Base-by-base conservation (phyloP, 2,888 invertebrate species). In the Drosophila trichaetosa region DNA sequence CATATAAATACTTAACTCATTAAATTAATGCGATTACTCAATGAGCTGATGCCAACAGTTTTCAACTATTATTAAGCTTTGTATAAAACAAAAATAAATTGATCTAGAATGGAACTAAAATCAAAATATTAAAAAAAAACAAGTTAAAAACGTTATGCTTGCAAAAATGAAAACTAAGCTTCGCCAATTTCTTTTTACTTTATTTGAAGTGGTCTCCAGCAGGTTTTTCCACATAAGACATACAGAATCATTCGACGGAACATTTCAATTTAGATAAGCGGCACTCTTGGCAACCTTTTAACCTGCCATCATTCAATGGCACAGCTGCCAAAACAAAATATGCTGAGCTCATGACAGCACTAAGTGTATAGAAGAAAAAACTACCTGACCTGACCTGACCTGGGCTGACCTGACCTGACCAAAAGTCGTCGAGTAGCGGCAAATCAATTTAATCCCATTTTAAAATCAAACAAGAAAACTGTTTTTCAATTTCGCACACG, bases 371-470 rank as follows among this genome's bases (percentile, higher is more conserved):
- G 13, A 21, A 34, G 27, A 36, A 29, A n/a, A 8, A 56, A 60
- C 61, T 80, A 79, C 80, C 79, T 76, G 72, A 38, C 21, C 33
- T 10, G 31, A 21, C 4, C 18, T 76, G 71, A 38, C 21, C 33
- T 2, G 31, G 16, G 2, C 18, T 49, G 48, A 24, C 63, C 80
- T 69, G 71, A 33, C 6, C 31, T 13, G 54, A 11, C 8, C 6
- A 16, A n/a, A 21, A 31, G 57, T 27, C 31, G 62, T 80, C 68
- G 76, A 82, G 86, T 84, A 89, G 89, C 87, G 76, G 66, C 76
- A 89, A 89, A 89, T 87, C 89, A 87, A 89, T 89, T 86, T 87
- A 86, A 86, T 84, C 86, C 87, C 65, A 84, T 89, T 86, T 89
- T 69, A 66, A 79, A 82, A 73, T 83, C 77, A 80, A 71, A 69